These are phyloP conservation scores for Meiosimyza platycephala DNA, from an alignment of 2,888 invertebrate genomes.

Conservation along the genomic window DNA sequence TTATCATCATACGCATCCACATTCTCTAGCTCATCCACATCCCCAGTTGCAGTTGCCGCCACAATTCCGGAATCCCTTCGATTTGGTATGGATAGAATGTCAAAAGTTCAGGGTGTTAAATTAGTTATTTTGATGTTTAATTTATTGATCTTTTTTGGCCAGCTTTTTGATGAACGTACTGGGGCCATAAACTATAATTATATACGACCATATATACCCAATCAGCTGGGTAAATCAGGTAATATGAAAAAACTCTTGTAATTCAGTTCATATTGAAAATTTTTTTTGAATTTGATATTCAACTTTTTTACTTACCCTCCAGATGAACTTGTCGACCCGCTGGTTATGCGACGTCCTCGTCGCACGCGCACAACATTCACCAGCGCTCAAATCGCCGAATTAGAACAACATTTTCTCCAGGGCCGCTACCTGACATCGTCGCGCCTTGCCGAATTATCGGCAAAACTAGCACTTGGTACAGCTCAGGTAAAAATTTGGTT, in stretches of 20 bases:
- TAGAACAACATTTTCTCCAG: slow-evolving; percentile 57
- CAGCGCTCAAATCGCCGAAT: slow-evolving; percentile 54
- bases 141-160: slow-evolving; percentile 7
- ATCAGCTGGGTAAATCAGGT: slow-evolving; percentile 35
- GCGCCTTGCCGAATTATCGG: slow-evolving; percentile 54
- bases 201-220: slow-evolving; percentile 53
- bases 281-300: background rate
- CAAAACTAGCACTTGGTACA: slow-evolving; percentile 53
- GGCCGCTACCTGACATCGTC: slow-evolving; percentile 55
- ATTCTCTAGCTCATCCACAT: slow-evolving; percentile 46
- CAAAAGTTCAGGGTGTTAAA: background rate
- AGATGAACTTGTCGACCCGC: slow-evolving; percentile 55
- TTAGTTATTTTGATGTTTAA: slow-evolving; percentile 7
- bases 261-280: too few species aligned
- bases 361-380: slow-evolving; percentile 60
- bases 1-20: slow-evolving; percentile 48
- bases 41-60: slow-evolving; percentile 56
- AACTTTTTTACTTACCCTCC: slow-evolving; percentile 7
- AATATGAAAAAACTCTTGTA: background rate
- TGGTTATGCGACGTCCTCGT: slow-evolving; percentile 57
- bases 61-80: slow-evolving; percentile 57
- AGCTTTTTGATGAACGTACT: slow-evolving; percentile 56
- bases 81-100: slow-evolving; percentile 51
- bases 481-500: slow-evolving; percentile 61
- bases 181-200: slow-evolving; percentile 56